Evolutionary conservation across 37 sponge, comb jelly and placozoan genomes (phyloP).

Genomic region (Ianthella basta): DNA sequence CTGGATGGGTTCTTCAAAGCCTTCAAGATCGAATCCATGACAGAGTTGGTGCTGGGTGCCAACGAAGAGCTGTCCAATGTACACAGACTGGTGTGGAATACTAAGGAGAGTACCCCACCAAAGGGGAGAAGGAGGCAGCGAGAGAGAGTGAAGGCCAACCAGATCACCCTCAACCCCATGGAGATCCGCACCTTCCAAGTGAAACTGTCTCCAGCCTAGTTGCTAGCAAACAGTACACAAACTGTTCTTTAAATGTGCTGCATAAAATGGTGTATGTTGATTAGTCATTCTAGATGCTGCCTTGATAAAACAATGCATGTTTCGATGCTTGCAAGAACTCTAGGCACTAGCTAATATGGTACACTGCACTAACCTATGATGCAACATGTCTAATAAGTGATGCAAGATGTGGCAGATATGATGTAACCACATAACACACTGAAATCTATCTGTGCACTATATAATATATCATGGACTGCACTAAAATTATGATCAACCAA

Average conservation of each 20-base stretch:
- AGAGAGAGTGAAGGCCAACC: background rate
- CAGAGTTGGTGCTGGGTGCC: slow-evolving; percentile 66
- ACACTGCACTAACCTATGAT: too few species aligned
- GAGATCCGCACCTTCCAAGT: slow-evolving; percentile 78
- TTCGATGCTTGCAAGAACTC: too few species aligned
- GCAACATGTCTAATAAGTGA: too few species aligned
- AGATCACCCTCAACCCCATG: slow-evolving; percentile 65
- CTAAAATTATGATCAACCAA: background rate
- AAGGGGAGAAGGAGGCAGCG: background rate
- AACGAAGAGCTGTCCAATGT: slow-evolving; percentile 55
- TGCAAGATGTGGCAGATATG: too few species aligned
- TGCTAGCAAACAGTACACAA: background rate
- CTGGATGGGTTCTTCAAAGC: slow-evolving; percentile 34
- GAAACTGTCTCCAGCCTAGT: background rate
- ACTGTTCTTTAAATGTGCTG: background rate
- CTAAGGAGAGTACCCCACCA: background rate
- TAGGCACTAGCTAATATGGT: too few species aligned
- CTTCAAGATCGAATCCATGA: slow-evolving; percentile 43
- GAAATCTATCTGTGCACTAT: too few species aligned
- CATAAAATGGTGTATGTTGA: background rate
- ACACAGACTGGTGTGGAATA: slow-evolving; percentile 60
- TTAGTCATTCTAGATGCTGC: too few species aligned
- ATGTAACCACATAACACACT: too few species aligned
- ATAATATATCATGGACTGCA: background rate
- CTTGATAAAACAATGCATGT: too few species aligned